A percentile compares a stretch with the other conserved stretches of the same genome.
Conservation (phyloP, 92 coral and sea anemone genomes). For the Umimayanthus kanabou region DNA sequence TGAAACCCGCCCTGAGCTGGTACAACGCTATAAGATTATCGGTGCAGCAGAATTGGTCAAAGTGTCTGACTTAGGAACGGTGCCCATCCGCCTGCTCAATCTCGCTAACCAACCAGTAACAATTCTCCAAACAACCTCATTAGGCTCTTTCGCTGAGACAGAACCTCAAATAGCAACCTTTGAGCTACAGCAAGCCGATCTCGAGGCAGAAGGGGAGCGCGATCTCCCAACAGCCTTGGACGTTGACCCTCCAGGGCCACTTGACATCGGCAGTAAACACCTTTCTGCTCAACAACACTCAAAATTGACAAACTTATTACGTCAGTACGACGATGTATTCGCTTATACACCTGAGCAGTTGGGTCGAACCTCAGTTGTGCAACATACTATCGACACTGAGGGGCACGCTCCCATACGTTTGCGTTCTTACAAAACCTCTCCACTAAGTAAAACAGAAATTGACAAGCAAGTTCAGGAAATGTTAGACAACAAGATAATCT, state of each 20-base stretch:
- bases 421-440: slow-evolving; percentile 57
- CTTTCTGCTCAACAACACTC: too few species aligned
- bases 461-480: slow-evolving; percentile 55
- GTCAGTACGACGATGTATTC: too few species aligned
- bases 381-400: too few species aligned
- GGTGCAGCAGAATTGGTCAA: background rate
- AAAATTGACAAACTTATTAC: too few species aligned
- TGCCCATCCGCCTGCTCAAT: background rate
- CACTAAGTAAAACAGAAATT: slow-evolving; percentile 37
- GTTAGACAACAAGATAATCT: slow-evolving; percentile 50
- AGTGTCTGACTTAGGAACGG: background rate
- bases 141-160: background rate
- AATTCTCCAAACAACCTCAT: background rate
- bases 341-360: too few species aligned
- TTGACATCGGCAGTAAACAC: background rate
- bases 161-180: background rate
- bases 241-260: background rate
- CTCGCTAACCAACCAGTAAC: background rate
- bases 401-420: slow-evolving; percentile 8
- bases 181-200: background rate
- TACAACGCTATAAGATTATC: background rate
- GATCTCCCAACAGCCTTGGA: background rate
- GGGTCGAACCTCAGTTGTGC: too few species aligned
- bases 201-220: background rate
- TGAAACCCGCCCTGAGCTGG: background rate